Conservation (phyloP, 1,140 invertebrate genomes). For the Contarinia nasturtii region DNA sequence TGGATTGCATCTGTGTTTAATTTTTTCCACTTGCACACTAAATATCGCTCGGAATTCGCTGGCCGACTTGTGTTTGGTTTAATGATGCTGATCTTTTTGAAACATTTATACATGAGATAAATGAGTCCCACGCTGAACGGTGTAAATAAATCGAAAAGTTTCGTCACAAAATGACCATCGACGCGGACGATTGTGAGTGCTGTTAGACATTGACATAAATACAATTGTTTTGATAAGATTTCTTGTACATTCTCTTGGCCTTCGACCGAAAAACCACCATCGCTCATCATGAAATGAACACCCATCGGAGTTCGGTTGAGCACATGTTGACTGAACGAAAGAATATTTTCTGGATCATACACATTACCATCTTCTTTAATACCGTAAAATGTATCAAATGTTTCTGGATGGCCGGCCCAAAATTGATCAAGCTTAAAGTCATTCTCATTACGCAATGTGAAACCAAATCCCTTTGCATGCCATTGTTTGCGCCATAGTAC, state of each 20-base stretch:
- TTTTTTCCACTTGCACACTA: constrained; percentile 70
- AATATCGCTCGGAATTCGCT: constrained; percentile 93
- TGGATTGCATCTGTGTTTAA: constrained; percentile 34
- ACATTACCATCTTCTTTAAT: constrained; percentile 71
- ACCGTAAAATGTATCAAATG: constrained; percentile 85
- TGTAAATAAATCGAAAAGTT: constrained; percentile 92
- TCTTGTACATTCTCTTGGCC: constrained; percentile 95
- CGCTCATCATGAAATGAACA: constrained; percentile 94
- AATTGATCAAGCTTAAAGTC: constrained; percentile 90
- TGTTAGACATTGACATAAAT: constrained; percentile 83
- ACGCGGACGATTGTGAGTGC: constrained; percentile 66
- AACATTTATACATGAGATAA: constrained; percentile 84
- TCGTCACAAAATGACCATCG: constrained; percentile 87
- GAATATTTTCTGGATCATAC: constrained; percentile 67
- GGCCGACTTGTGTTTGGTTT: constrained; percentile 96
- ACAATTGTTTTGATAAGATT: constrained; percentile 84
- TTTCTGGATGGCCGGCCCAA: constrained; percentile 65
- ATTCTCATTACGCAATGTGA: constrained; percentile 70
- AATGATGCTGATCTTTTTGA: constrained; percentile 67
- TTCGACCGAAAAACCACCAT: constrained; percentile 93
- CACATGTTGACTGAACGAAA: constrained; percentile 54
- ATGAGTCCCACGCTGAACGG: constrained; percentile 83
- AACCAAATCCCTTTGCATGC: constrained; percentile 79
- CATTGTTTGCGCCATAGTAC: constrained; percentile 66
- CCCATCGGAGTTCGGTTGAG: constrained; percentile 55